Evolutionary conservation across 2,113 vertebrate species (phyloP).

Genomic region (Delphinapterus leucas): DNA sequence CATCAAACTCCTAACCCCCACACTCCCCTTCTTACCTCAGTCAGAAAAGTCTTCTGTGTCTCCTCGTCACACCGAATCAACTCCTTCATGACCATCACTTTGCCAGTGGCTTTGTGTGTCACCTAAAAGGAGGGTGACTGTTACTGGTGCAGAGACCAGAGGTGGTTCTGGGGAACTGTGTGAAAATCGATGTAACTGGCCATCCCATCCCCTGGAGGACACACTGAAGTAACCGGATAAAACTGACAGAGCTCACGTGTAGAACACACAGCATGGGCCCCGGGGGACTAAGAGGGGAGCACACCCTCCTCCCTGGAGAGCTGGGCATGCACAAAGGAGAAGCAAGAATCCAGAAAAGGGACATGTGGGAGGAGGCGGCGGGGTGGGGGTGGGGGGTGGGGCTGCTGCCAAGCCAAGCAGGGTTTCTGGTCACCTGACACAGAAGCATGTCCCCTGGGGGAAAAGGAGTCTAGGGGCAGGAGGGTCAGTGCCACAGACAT

Average conservation of each 20-base stretch:
- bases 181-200: not conserved
- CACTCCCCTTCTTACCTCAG: conserved; percentile 86
- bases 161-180: not conserved
- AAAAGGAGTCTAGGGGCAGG: conserved; percentile 34
- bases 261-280: not conserved
- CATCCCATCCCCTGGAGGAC: not conserved
- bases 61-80: conserved; percentile 97
- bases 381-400: not conserved
- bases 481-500: conserved; percentile 68
- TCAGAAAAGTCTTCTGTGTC: conserved; percentile 97
- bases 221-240: not conserved
- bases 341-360: conserved; percentile 1
- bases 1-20: not conserved
- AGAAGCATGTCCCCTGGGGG: not conserved
- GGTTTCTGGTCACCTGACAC: conserved; percentile 34
- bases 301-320: not conserved
- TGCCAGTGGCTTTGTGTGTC: conserved; percentile 96
- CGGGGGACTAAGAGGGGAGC: not conserved
- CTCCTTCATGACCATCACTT: conserved; percentile 99
- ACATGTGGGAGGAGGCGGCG: not conserved
- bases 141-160: conserved; percentile 19
- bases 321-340: conserved; percentile 45
- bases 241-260: not conserved
- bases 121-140: conserved; percentile 83
- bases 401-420: conserved; percentile 66